Evolutionary conservation across 1,140 invertebrate genomes (phyloP).

Genomic region (Drosophila nannoptera): DNA sequence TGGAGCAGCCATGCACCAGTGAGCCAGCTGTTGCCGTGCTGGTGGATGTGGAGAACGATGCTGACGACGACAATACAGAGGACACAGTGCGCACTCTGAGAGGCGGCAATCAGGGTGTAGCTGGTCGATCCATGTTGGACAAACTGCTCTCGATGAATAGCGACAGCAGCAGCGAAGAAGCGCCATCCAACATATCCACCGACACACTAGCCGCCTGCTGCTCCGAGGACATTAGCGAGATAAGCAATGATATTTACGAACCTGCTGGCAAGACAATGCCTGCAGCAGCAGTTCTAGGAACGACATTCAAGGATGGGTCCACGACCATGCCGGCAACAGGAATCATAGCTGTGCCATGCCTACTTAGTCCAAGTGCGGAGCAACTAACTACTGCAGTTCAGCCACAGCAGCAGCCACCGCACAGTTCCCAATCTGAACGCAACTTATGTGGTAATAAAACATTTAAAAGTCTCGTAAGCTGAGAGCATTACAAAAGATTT

Average conservation of each 20-base stretch:
- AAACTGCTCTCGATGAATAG: constrained; percentile 77
- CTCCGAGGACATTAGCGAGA: constrained; percentile 73
- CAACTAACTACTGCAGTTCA: constrained; percentile 35
- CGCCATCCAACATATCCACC: constrained; percentile 71
- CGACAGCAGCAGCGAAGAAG: constrained; percentile 73
- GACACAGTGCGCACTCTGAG: constrained; percentile 71
- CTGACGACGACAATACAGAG: constrained; percentile 74
- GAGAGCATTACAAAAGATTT: background rate
- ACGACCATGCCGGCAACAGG: background rate
- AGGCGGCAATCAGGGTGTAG: constrained; percentile 39
- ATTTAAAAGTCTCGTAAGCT: background rate
- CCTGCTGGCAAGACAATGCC: constrained; percentile 9
- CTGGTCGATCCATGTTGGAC: constrained; percentile 75
- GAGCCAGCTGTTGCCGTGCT: constrained; percentile 42
- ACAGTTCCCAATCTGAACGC: constrained; percentile 72
- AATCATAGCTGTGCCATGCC: background rate
- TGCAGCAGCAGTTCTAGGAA: background rate
- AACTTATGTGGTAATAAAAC: constrained; percentile 64
- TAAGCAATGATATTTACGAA: constrained; percentile 70
- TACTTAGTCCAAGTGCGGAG: constrained; percentile 33
- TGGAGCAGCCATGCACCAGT: constrained; percentile 3
- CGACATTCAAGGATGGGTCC: constrained; percentile 18
- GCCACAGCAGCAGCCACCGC: constrained; percentile 44
- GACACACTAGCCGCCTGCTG: constrained; percentile 71
- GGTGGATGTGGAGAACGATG: constrained; percentile 63